phyloP scores from a whole-genome alignment of 1,140 invertebrate species.

The Leptopilina boulardi region DNA sequence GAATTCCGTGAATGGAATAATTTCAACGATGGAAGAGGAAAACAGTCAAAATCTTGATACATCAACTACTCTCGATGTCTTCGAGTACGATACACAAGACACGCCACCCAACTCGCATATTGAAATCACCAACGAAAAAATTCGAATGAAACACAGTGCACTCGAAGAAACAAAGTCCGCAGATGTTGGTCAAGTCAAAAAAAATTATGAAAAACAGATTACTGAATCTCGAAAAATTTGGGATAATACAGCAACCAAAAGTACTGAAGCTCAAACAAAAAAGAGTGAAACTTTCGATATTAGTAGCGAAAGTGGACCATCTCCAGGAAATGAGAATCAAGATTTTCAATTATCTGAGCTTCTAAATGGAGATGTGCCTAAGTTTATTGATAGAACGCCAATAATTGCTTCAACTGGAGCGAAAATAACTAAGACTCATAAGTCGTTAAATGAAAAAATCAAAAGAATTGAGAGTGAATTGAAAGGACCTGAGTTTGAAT shows the following conservation, averaged over 20 bases:
- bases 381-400: conserved; percentile 50
- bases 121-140: conserved; percentile 63
- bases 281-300: conserved; percentile 73
- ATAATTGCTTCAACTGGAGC: conserved; percentile 49
- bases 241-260: conserved; percentile 70
- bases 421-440: conserved; percentile 67
- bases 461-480: conserved; percentile 71
- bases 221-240: conserved; percentile 66
- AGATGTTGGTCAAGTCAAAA: background rate
- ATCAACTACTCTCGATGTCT: conserved; percentile 59
- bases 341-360: conserved; percentile 65
- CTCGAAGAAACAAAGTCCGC: conserved; percentile 56
- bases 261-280: conserved; percentile 64
- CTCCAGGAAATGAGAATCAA: conserved; percentile 65
- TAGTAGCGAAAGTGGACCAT: conserved; percentile 68
- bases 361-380: conserved; percentile 55
- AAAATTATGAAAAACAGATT: conserved; percentile 58
- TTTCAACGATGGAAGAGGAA: conserved; percentile 39
- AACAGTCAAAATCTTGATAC: conserved; percentile 61
- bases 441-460: conserved; percentile 70
- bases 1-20: conserved; percentile 44
- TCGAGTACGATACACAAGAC: conserved; percentile 67
- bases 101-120: conserved; percentile 74
- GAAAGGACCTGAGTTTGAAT: conserved; percentile 59
- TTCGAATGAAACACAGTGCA: conserved; percentile 56